Conservation (phyloP, 1,140 invertebrate genomes). For the Harlomillsia oculata region DNA sequence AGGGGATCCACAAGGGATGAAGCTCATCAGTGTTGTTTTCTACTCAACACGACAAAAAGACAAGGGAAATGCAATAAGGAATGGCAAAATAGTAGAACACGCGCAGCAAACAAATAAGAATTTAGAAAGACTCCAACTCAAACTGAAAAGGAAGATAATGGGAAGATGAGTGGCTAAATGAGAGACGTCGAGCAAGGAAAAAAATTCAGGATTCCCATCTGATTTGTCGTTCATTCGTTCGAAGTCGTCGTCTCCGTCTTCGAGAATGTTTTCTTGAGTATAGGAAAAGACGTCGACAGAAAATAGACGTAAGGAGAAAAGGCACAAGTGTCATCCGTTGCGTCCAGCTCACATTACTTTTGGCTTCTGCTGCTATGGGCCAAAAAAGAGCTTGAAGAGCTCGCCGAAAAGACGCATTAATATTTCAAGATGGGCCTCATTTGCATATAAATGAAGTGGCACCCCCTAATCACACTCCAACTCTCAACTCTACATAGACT, state of each 20-base stretch:
- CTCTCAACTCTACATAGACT: too few species aligned
- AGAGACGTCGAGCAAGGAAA: conserved; percentile 13
- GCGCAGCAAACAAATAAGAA: too few species aligned
- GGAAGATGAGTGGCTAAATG: conserved; percentile 4
- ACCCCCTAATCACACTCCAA: conserved; percentile 35
- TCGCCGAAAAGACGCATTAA: conserved; percentile 34
- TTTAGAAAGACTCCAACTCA: too few species aligned
- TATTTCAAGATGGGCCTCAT: conserved; percentile 36
- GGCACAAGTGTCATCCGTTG: neutral
- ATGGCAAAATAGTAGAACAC: too few species aligned
- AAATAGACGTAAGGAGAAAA: neutral
- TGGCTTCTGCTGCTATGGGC: neutral
- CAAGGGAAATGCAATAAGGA: too few species aligned
- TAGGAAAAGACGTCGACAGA: neutral
- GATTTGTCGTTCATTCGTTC: conserved; percentile 8
- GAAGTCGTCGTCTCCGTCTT: too few species aligned
- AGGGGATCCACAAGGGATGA: too few species aligned
- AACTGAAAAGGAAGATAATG: neutral
- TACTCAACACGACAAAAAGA: too few species aligned
- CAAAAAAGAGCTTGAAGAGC: conserved; percentile 16
- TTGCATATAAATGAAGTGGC: conserved; percentile 37
- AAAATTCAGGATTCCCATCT: conserved; percentile 13
- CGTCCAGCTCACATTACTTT: too few species aligned
- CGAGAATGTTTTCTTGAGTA: too few species aligned
- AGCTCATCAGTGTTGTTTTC: too few species aligned